Base-by-base conservation (phyloP, 1,140 invertebrate genomes). In the Saxidomus purpurata region DNA sequence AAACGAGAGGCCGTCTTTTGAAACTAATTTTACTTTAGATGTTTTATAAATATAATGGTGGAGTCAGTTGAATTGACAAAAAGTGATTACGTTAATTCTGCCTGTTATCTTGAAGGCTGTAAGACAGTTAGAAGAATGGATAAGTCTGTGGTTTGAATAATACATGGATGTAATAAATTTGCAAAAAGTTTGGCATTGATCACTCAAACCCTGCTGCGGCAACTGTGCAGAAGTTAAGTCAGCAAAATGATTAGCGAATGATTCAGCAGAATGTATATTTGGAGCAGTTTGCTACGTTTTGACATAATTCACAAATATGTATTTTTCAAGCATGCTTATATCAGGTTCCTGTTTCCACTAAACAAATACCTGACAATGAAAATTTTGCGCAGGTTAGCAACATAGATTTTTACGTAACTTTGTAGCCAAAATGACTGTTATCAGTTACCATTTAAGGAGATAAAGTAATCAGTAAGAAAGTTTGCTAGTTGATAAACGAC, bases 391-490 rank as follows among this genome's bases (percentile, higher is more conserved):
- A 28, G 40, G 38, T 19, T 83, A 83, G 81, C 81, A 69, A 83
- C 81, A 61, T 31, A 69, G 43, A 49, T 25, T 55, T 74, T 74
- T 74, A 34, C 38, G 71, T 87, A 79, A 77, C 59, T 74, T 55
- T 86, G 83, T 86, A 55, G 52, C 49, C 40, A 47, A 38, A 71
- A 59, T 59, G 19, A 69, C 28, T 71, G 85, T 87, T 87, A 87
- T 87, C 85, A 43, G 71, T 61, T 11, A 76, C 71, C 25, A 87
- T 87, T 77, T 67, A 87, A 71, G 52, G 85, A 77, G 85, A 87
- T 87, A 87, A 79, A 77, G 34, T 79, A 77, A 87, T 87, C 85
- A 77, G 71, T 87, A 77, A 61, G 71, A 79, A 79, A 87, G 85
- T 87, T 87, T 79, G 31, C 67, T 19, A 31, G 83, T 69, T 87